Percentiles rank a stretch among this genome's conserved stretches.
Evolutionary conservation across 2,113 vertebrate genomes (phyloP).

Genomic region (Cochlearius cochlearius): DNA sequence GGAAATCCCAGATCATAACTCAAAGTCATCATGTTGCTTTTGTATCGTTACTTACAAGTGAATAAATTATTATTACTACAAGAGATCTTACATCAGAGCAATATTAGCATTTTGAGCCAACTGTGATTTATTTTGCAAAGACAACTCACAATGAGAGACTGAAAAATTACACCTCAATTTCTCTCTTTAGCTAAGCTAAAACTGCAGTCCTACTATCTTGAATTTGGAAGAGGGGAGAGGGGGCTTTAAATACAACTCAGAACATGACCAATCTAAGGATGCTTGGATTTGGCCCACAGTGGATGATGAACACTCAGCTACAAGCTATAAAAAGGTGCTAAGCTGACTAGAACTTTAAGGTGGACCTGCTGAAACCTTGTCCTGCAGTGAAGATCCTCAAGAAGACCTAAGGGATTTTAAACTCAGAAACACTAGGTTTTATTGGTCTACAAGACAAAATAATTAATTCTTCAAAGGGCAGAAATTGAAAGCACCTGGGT

Average conservation of each 20-base stretch:
- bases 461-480: neutral
- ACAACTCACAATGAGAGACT: neutral
- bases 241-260: neutral
- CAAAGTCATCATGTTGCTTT: constrained; percentile 6
- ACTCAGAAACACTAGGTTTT: neutral
- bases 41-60: neutral
- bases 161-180: neutral
- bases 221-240: neutral
- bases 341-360: neutral
- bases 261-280: neutral
- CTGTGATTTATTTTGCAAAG: constrained; percentile 33
- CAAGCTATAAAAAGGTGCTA: neutral
- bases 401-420: neutral
- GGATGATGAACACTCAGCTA: neutral
- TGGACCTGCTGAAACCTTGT: neutral
- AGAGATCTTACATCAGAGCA: neutral
- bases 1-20: constrained; percentile 27
- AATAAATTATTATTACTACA: constrained; percentile 14
- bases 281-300: neutral
- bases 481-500: neutral
- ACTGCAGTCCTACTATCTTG: neutral
- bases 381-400: neutral
- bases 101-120: constrained; percentile 5
- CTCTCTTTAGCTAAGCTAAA: neutral
- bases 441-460: neutral